These are phyloP conservation scores for Boleophthalmus pectinirostris DNA, from an alignment of 2,113 vertebrate genomes.

Conservation along the genomic window DNA sequence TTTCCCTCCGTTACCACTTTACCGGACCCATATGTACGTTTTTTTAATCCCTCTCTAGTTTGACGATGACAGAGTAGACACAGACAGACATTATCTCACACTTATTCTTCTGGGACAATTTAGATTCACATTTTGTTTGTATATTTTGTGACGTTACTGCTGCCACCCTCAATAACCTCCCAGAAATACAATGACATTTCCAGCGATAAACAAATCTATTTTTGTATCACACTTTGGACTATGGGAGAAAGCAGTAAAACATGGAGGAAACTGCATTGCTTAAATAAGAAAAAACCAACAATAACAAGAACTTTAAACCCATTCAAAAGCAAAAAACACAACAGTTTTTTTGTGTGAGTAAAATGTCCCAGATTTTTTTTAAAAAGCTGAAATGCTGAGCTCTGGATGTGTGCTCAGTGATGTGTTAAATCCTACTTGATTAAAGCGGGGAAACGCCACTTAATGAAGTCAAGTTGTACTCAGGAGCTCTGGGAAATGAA, in stretches of 20 bases:
- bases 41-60: no score
- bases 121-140: no score
- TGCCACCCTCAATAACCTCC: no score
- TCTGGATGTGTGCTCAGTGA: conserved; percentile 56
- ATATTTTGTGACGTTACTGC: no score
- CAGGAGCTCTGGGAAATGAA: conserved; percentile 60
- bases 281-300: not conserved
- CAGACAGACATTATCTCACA: no score
- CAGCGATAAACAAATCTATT: not conserved
- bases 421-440: conserved; percentile 81
- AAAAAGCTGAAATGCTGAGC: conserved; percentile 15
- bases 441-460: conserved; percentile 71
- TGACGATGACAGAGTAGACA: no score
- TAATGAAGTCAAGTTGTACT: conserved; percentile 76
- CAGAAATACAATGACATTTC: not conserved
- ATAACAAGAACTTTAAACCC: not conserved
- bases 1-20: no score
- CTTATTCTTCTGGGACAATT: no score
- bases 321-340: conserved; percentile 12
- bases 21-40: no score
- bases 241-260: conserved; percentile 58
- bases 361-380: conserved; percentile 24
- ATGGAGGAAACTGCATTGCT: not conserved
- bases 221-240: not conserved
- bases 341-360: not conserved